Evolutionary conservation across 2,797 vertebrate species (phyloP).

Genomic region (Rallus crepitans): DNA sequence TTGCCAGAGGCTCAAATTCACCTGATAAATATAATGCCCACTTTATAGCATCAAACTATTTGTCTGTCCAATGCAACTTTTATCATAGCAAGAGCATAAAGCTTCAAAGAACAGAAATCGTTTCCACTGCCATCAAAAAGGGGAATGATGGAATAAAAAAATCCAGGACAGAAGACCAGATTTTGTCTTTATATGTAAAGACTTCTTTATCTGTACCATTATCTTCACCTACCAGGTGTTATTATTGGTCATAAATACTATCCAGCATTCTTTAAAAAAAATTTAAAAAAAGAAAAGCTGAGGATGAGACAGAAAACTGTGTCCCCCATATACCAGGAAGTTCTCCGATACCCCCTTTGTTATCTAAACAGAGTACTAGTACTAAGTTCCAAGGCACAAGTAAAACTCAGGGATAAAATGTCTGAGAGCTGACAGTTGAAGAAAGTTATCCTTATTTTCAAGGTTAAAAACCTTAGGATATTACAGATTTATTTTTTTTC

Average conservation of each 20-base stretch:
- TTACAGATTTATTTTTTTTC: neutral
- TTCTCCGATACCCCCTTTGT: neutral
- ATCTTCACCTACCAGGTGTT: neutral
- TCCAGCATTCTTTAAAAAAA: no score
- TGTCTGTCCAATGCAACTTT: neutral
- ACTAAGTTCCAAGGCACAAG: neutral
- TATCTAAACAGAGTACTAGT: neutral
- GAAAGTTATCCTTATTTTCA: neutral
- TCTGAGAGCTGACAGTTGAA: neutral
- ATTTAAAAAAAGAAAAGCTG: neutral
- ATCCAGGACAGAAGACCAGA: neutral
- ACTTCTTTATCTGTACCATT: neutral
- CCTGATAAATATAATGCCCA: neutral
- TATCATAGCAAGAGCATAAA: neutral
- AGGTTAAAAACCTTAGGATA: neutral
- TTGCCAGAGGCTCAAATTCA: neutral
- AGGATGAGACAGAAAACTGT: neutral
- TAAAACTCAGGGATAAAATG: neutral
- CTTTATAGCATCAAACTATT: neutral
- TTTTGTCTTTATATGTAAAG: neutral
- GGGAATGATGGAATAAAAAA: neutral
- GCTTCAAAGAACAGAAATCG: neutral
- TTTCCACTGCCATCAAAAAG: neutral
- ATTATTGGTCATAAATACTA: slow-evolving; percentile 10
- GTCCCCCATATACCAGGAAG: neutral